phyloP scores from a whole-genome alignment of 2,888 invertebrate species.

The Deilephila porcellus region DNA sequence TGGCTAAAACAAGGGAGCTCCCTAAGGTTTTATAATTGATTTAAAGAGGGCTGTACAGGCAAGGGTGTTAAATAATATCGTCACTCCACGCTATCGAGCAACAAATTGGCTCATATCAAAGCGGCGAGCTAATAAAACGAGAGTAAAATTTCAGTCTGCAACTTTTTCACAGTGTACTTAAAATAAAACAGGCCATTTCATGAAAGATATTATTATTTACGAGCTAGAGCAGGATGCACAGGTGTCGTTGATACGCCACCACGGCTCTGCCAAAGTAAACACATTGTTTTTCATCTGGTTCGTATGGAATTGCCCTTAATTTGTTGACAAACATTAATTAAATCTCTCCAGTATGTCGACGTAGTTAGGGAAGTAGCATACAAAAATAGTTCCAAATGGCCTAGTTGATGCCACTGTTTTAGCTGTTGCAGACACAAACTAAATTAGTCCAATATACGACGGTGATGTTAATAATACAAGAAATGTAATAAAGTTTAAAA shows the following conservation, averaged over 20 bases:
- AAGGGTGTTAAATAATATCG: constrained; percentile 1
- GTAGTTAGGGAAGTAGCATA: not conserved
- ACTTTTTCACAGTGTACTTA: constrained; percentile 11
- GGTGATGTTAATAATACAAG: not conserved
- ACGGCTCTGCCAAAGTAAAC: constrained; percentile 52
- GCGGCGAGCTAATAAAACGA: constrained; percentile 5
- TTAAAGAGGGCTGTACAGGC: not conserved
- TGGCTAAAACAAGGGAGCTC: not conserved
- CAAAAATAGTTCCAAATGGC: not conserved
- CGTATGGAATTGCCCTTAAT: constrained; percentile 45
- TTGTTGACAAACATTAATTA: constrained; percentile 44
- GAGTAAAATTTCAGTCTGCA: constrained; percentile 10
- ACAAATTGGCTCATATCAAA: constrained; percentile 13
- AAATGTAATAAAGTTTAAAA: constrained; percentile 2
- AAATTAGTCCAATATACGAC: not conserved
- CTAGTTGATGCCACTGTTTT: constrained; percentile 10
- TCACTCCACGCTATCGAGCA: constrained; percentile 4
- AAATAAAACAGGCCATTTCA: constrained; percentile 2
- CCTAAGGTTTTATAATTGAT: not conserved
- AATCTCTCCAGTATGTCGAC: constrained; percentile 1
- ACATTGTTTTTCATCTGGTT: constrained; percentile 42
- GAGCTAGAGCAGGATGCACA: constrained; percentile 47
- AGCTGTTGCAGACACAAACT: not conserved
- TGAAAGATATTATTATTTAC: constrained; percentile 43
- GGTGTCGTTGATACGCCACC: constrained; percentile 55